phyloP scores from a whole-genome alignment of 2,888 invertebrate genomes.

The Dichetophora obliterata region DNA sequence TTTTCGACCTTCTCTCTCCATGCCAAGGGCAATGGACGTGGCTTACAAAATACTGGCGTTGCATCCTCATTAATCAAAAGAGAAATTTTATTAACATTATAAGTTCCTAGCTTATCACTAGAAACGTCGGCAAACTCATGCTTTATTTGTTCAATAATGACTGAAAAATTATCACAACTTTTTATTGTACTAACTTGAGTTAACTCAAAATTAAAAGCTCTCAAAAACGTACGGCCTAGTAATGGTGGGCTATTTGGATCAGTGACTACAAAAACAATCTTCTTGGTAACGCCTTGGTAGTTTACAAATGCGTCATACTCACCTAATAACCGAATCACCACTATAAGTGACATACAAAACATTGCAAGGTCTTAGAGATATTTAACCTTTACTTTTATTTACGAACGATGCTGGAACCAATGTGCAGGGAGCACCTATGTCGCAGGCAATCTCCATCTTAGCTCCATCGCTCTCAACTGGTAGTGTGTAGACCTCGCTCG shows the following conservation, averaged over 20 bases:
- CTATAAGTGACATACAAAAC: constrained; percentile 19
- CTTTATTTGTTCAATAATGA: constrained; percentile 16
- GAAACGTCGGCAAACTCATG: background rate
- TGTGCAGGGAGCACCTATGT: too few species aligned
- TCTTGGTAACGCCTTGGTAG: constrained; percentile 19
- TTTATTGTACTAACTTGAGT: background rate
- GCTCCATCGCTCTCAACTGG: constrained; percentile 36
- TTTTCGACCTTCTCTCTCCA: constrained; percentile 30
- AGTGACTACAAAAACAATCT: constrained; percentile 18
- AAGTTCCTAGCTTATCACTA: background rate
- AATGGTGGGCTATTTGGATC: constrained; percentile 22
- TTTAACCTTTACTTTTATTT: background rate
- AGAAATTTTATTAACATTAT: background rate
- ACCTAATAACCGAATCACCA: constrained; percentile 21
- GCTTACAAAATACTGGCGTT: constrained; percentile 31
- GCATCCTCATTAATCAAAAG: constrained; percentile 11
- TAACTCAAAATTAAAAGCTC: constrained; percentile 29
- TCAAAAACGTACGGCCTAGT: constrained; percentile 37
- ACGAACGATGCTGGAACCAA: constrained; percentile 17
- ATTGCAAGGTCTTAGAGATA: constrained; percentile 5
- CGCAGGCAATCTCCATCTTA: background rate
- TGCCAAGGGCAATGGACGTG: constrained; percentile 16
- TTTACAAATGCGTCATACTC: background rate
- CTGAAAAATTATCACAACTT: background rate
- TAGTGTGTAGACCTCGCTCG: constrained; percentile 25